Conservation (phyloP, 1,140 invertebrate genomes). For the Lordiphosa collinella region DNA sequence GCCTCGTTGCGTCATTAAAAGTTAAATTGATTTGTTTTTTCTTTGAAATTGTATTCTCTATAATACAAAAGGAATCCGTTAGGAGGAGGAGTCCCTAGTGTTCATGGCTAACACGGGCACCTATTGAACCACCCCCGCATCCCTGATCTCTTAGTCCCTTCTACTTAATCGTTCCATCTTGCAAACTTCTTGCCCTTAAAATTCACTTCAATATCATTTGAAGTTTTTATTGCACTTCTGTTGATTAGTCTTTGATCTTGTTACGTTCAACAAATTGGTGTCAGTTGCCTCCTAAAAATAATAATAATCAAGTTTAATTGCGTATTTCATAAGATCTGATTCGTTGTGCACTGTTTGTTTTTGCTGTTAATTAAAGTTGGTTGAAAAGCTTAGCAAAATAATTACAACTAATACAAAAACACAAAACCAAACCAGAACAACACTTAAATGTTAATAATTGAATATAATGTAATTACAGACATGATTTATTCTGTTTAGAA, state of each 20-base stretch:
- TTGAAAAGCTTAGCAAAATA: constrained; percentile 1
- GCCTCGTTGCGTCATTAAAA: too few relatives aligned
- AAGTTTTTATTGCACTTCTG: neutral
- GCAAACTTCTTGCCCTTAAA: too few relatives aligned
- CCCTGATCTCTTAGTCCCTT: too few relatives aligned
- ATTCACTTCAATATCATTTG: too few relatives aligned
- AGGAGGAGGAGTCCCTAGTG: too few relatives aligned
- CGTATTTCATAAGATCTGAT: constrained; percentile 63
- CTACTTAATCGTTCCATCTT: too few relatives aligned
- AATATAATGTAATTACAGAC: constrained; percentile 64
- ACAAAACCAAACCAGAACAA: constrained; percentile 54
- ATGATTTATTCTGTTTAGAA: constrained; percentile 66
- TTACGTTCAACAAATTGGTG: constrained; percentile 19
- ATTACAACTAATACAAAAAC: constrained; percentile 2
- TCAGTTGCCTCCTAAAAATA: constrained; percentile 3
- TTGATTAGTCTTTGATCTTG: constrained; percentile 27
- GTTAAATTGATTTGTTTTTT: too few relatives aligned
- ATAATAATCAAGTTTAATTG: constrained; percentile 54
- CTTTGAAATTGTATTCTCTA: too few relatives aligned
- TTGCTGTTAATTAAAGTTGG: constrained; percentile 65
- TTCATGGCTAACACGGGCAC: too few relatives aligned
- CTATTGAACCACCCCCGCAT: too few relatives aligned
- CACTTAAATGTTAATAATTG: constrained; percentile 70
- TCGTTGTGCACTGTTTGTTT: constrained; percentile 67
- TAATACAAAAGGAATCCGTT: too few relatives aligned